Base-by-base conservation (phyloP, 1,140 invertebrate species). In the Pseudachorutes palmiensis region DNA sequence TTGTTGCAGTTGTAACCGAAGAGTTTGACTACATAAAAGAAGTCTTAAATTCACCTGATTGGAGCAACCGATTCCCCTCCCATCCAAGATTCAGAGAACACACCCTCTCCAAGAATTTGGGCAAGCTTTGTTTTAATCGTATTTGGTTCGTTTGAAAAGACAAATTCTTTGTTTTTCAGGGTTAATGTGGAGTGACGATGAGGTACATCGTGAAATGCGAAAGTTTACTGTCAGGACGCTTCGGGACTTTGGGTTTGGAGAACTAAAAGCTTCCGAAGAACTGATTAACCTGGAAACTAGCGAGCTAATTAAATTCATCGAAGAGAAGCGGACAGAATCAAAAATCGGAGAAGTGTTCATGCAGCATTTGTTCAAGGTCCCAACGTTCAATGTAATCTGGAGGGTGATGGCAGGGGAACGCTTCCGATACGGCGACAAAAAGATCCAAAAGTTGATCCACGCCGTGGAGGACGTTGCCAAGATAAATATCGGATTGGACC, bases 361-460 rank as follows among this genome's bases (percentile, higher is more conserved):
- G 33, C 61, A 63, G 2, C n/a, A 29, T 29, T 12, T 71, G 16
- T 76, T 74, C 68, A 70, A 61, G 45, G 62, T 71, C 36, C 63
- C 73, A 0, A 85, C 91, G 33, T 76, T 92, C 19, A 95, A 94
- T 72, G 88, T 89, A 0, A 77, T 94, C 0, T 94, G 91, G 88
- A 84, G 82, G 60, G 89, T 94, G 85, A 84, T 93, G 78, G 88
- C 91, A 65, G 88, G 91, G 0, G 84, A 82, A 73, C 78, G 85
- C 72, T 84, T 80, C 59, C 74, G 75, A 1, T 76, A 79, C 65
- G 64, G 74, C n/a, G 76, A 80, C 60, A 69, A 69, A 0, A 29
- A 67, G 26, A 41, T 74, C 5, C 2, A 41, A 63, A 5, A 14
- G 9, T 12, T 63, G 5, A 45, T 63, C 2, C 26, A 41, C n/a